Conservation (phyloP, 2,888 invertebrate species). For the Trichogramma evanescens region DNA sequence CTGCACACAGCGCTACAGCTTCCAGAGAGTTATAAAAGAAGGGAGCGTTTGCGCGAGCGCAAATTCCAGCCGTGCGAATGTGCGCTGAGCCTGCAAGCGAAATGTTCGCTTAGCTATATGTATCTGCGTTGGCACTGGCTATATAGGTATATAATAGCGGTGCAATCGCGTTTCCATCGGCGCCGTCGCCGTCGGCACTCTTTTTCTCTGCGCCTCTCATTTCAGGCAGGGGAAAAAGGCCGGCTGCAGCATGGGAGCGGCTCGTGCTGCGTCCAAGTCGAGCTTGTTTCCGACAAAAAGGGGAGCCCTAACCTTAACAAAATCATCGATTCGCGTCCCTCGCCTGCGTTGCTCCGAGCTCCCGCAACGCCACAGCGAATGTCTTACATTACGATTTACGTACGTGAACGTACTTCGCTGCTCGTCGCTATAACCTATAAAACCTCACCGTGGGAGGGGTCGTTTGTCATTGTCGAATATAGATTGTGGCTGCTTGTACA, state of each 20-base stretch:
- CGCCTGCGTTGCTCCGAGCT: not conserved
- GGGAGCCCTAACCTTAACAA: conserved; percentile 21
- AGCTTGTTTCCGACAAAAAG: not conserved
- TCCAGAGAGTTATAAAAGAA: conserved; percentile 18
- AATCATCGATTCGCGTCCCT: conserved; percentile 4
- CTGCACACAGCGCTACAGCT: not conserved
- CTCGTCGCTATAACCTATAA: conserved; percentile 17
- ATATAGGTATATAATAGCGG: conserved; percentile 7
- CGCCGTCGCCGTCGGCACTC: conserved; percentile 5
- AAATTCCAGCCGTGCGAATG: too few relatives aligned
- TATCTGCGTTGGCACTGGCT: too few relatives aligned
- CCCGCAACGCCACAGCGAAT: not conserved
- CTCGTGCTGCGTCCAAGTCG: conserved; percentile 2
- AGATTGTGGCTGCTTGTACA: too few relatives aligned
- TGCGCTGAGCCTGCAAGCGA: too few relatives aligned
- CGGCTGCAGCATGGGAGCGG: conserved; percentile 10
- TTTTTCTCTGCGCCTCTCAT: too few relatives aligned
- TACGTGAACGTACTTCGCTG: not conserved
- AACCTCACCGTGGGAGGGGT: conserved; percentile 11
- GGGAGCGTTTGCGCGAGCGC: not conserved
- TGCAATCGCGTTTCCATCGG: conserved; percentile 7
- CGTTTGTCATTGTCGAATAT: too few relatives aligned
- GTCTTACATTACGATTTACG: too few relatives aligned
- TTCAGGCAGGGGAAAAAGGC: not conserved
- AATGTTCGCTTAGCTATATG: too few relatives aligned